phyloP scores from a whole-genome alignment of 2,888 invertebrate species.

The Uropetala carovei region DNA sequence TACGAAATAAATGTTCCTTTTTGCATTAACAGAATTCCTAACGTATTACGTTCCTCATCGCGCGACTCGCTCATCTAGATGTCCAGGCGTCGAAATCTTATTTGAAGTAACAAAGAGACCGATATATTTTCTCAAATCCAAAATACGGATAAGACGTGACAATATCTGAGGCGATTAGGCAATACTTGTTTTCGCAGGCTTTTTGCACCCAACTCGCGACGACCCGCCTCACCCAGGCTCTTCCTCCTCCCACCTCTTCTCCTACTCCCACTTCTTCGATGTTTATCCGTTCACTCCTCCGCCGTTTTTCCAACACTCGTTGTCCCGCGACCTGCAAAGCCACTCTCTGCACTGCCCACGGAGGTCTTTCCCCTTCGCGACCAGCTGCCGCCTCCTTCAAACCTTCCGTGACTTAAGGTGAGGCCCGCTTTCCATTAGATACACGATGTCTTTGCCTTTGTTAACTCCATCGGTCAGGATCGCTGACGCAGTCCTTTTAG shows the following conservation, averaged over 20 bases:
- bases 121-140: not conserved
- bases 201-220: too few relatives aligned
- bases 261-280: not conserved
- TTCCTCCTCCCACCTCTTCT: not conserved
- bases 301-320: not conserved
- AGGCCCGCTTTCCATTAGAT: not conserved
- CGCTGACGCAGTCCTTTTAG: too few relatives aligned
- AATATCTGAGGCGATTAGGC: not conserved
- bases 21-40: too few relatives aligned
- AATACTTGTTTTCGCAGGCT: not conserved
- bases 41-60: too few relatives aligned
- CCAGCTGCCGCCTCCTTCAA: not conserved
- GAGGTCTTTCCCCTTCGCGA: not conserved
- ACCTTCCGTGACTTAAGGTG: not conserved
- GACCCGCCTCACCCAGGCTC: not conserved
- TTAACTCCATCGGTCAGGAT: not conserved
- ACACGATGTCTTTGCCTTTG: not conserved
- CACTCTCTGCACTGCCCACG: slow-evolving; percentile 20
- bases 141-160: slow-evolving; percentile 5
- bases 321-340: too few relatives aligned
- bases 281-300: slow-evolving; percentile 29
- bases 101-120: too few relatives aligned
- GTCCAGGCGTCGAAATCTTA: too few relatives aligned
- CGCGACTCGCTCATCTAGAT: too few relatives aligned
- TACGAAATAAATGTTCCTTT: too few relatives aligned